These are phyloP conservation scores for Euproctis similis DNA, from an alignment of 2,888 invertebrate species.

Conservation along the genomic window DNA sequence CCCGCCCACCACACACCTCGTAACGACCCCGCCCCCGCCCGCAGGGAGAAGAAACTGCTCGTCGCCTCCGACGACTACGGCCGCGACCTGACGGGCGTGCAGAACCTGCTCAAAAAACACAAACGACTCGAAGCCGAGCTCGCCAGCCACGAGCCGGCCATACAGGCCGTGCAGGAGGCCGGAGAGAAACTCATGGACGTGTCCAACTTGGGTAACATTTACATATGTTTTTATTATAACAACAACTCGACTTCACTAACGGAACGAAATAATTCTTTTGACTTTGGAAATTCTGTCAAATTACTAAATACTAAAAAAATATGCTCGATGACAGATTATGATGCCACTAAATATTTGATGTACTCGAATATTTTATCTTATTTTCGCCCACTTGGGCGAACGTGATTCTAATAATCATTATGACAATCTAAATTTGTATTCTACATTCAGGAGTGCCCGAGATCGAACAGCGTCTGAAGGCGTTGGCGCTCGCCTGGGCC, in stretches of 20 bases:
- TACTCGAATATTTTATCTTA: too few relatives aligned
- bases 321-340: too few relatives aligned
- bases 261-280: too few relatives aligned
- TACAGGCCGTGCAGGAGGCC: slow-evolving; percentile 86
- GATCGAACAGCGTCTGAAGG: slow-evolving; percentile 89
- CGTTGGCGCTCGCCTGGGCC: slow-evolving; percentile 92
- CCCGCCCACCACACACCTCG: too few relatives aligned
- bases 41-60: slow-evolving; percentile 94
- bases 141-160: slow-evolving; percentile 97
- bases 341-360: too few relatives aligned
- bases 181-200: slow-evolving; percentile 96
- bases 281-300: too few relatives aligned
- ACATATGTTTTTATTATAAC: not conserved
- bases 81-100: slow-evolving; percentile 97
- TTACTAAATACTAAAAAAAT: too few relatives aligned
- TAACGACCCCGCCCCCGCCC: too few relatives aligned
- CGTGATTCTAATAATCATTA: too few relatives aligned
- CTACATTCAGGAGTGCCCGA: slow-evolving; percentile 88
- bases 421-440: too few relatives aligned
- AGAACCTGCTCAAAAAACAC: slow-evolving; percentile 98
- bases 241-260: too few relatives aligned
- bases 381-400: too few relatives aligned
- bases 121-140: slow-evolving; percentile 98
- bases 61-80: slow-evolving; percentile 99
- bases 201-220: slow-evolving; percentile 79